phyloP scores from a whole-genome alignment of 2,797 vertebrate species.

The Sebastolobus alascanus region DNA sequence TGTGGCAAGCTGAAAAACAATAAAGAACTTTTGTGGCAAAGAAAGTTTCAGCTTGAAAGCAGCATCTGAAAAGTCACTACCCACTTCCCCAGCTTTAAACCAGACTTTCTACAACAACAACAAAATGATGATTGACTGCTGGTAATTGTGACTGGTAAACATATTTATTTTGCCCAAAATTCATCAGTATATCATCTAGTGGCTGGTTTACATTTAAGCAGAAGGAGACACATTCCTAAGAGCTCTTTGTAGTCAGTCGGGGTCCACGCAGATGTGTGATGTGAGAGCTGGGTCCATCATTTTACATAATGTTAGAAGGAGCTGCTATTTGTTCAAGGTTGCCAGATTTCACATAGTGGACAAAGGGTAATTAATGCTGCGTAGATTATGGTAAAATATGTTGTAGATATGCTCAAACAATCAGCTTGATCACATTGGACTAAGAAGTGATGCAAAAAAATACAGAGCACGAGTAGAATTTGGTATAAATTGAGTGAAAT shows the following conservation, averaged over 20 bases:
- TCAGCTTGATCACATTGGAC: constrained; percentile 1
- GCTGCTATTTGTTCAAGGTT: constrained; percentile 13
- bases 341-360: constrained; percentile 3
- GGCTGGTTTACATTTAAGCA: constrained; percentile 2
- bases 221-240: constrained; percentile 5
- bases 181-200: background rate
- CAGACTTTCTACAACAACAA: background rate
- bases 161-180: background rate
- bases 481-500: constrained; percentile 23
- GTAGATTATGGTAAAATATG: background rate
- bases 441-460: background rate
- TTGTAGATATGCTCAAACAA: background rate
- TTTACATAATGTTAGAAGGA: background rate
- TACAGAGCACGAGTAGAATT: constrained; percentile 11
- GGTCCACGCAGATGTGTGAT: constrained; percentile 12
- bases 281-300: constrained; percentile 5
- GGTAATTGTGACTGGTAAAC: background rate
- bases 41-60: constrained; percentile 8
- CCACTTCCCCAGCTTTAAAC: background rate
- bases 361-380: background rate
- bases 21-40: background rate
- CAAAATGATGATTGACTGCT: background rate
- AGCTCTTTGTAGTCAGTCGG: background rate
- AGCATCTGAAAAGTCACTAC: constrained; percentile 22
- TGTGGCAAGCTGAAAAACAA: constrained; percentile 20